Evolutionary conservation across 92 coral and sea anemone genomes (phyloP).

Genomic region (Zoanthus solanderi): DNA sequence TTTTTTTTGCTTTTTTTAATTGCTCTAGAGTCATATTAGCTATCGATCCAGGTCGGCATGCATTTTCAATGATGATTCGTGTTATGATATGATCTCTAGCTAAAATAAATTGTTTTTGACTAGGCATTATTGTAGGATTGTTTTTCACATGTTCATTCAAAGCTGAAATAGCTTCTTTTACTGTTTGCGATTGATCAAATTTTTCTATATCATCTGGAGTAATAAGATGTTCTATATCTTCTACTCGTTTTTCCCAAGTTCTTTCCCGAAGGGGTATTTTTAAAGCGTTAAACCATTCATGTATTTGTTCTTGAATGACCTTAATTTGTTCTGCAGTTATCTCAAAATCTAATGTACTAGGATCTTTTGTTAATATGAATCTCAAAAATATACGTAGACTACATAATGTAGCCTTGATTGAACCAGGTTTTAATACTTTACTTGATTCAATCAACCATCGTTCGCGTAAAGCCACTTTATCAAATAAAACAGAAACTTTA

Average conservation of each 20-base stretch:
- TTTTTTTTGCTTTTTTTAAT: slow-evolving; percentile 44
- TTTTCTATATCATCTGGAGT: slow-evolving; percentile 45
- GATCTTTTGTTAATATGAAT: no score
- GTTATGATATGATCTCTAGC: slow-evolving; percentile 58
- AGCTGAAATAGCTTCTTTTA: slow-evolving; percentile 31
- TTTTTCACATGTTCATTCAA: slow-evolving; percentile 35
- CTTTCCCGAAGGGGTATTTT: slow-evolving; percentile 35
- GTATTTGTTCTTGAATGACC: background rate
- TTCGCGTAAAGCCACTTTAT: background rate
- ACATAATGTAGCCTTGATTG: background rate
- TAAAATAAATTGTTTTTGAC: slow-evolving; percentile 32
- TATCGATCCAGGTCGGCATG: slow-evolving; percentile 47
- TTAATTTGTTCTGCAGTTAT: background rate
- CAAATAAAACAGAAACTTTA: background rate
- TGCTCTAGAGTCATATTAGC: slow-evolving; percentile 66
- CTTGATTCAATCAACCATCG: background rate
- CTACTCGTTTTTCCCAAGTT: slow-evolving; percentile 49
- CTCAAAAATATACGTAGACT: no score
- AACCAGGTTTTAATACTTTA: background rate
- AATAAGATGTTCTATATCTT: slow-evolving; percentile 46
- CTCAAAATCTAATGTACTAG: no score
- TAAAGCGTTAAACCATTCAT: background rate
- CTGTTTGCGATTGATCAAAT: slow-evolving; percentile 45
- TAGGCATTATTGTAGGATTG: background rate
- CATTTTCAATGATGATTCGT: slow-evolving; percentile 40